A percentile compares a stretch with the other conserved stretches of the same genome.
These are phyloP conservation scores for Drosophila nannoptera DNA, from an alignment of 1,140 invertebrate species.

Conservation along the genomic window DNA sequence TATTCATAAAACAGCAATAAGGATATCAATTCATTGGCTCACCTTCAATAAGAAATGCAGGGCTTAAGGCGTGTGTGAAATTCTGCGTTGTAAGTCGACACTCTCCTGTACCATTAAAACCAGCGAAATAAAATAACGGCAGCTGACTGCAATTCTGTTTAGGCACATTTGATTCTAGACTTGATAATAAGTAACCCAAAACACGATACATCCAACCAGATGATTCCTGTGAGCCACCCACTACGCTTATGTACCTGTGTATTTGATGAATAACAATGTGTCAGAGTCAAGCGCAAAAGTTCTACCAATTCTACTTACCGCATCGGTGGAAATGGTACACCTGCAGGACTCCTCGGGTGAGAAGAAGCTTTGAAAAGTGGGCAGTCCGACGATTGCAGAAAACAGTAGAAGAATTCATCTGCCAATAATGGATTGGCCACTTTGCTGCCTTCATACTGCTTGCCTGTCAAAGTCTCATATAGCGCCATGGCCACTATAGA, in stretches of 20 bases:
- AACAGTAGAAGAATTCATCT: slow-evolving; percentile 89
- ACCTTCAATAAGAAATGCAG: slow-evolving; percentile 88
- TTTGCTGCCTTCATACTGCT: slow-evolving; percentile 70
- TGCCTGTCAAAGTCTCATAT: slow-evolving; percentile 80
- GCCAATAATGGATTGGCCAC: slow-evolving; percentile 80
- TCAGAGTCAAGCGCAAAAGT: neutral
- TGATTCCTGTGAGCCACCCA: slow-evolving; percentile 72
- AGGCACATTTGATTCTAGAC: slow-evolving; percentile 29
- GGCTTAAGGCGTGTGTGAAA: slow-evolving; percentile 87
- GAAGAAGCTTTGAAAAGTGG: slow-evolving; percentile 83
- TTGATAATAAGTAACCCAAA: slow-evolving; percentile 67
- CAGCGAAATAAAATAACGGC: slow-evolving; percentile 81
- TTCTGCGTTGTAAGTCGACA: slow-evolving; percentile 89
- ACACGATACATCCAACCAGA: slow-evolving; percentile 74
- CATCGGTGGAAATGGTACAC: slow-evolving; percentile 69
- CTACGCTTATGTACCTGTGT: slow-evolving; percentile 73
- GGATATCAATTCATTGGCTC: slow-evolving; percentile 21
- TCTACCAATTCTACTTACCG: slow-evolving; percentile 44
- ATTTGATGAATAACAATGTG: neutral
- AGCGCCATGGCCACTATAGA: slow-evolving; percentile 81
- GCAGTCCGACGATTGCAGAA: slow-evolving; percentile 86
- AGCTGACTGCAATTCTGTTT: slow-evolving; percentile 63
- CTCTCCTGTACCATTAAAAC: slow-evolving; percentile 83
- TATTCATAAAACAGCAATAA: neutral
- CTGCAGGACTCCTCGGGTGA: slow-evolving; percentile 80